Percentiles rank a stretch among this genome's conserved stretches.
These are phyloP conservation scores for Dryobotodes eremita DNA, from an alignment of 2,888 invertebrate species.

Conservation along the genomic window DNA sequence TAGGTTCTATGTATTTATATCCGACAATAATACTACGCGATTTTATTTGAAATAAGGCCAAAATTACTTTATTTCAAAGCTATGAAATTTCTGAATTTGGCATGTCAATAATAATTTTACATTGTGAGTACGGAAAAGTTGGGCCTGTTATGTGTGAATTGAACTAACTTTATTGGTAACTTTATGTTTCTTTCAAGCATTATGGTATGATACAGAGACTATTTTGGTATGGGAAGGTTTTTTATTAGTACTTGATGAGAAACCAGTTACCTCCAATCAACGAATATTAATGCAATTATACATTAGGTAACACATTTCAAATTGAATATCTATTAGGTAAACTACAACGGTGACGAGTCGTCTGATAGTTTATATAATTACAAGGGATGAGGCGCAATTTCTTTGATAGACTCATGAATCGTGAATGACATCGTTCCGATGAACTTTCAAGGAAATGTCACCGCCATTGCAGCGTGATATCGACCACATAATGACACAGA, in stretches of 20 bases:
- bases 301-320: neutral
- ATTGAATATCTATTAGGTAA: neutral
- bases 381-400: neutral
- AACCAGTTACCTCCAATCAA: neutral
- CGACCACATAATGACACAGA: constrained; percentile 16
- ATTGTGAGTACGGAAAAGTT: too few relatives aligned
- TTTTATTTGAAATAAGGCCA: neutral
- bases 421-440: constrained; percentile 9
- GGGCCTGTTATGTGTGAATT: too few relatives aligned
- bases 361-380: neutral
- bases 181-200: neutral
- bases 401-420: constrained; percentile 19
- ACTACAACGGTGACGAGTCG: neutral
- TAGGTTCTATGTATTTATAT: neutral
- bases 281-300: neutral
- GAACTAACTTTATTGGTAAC: neutral
- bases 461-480: constrained; percentile 20
- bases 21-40: neutral
- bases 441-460: constrained; percentile 29
- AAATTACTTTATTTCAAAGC: neutral
- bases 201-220: neutral
- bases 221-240: neutral
- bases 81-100: neutral
- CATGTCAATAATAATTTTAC: too few relatives aligned
- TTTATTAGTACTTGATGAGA: too few relatives aligned